Evolutionary conservation across 2,797 vertebrate species (phyloP).

Genomic region (Glossophaga mutica): DNA sequence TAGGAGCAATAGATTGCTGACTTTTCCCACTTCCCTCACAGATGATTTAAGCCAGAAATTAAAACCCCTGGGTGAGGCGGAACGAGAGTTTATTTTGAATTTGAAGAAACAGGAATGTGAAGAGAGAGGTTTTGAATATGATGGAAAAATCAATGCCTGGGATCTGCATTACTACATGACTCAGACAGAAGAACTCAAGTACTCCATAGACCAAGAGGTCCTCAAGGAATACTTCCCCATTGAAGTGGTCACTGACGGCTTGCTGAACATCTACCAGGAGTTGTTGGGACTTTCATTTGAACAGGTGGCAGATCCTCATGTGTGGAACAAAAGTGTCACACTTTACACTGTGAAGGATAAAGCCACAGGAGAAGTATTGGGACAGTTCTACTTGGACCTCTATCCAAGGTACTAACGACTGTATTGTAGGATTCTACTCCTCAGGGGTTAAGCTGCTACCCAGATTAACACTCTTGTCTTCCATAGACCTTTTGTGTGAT

Average conservation of each 20-base stretch:
- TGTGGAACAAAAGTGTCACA: constrained; percentile 90
- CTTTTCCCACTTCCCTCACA: constrained; percentile 74
- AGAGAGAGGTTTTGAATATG: constrained; percentile 86
- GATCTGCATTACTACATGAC: constrained; percentile 96
- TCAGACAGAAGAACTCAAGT: constrained; percentile 92
- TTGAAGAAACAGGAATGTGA: constrained; percentile 92
- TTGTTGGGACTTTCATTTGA: constrained; percentile 92
- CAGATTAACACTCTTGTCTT: background rate
- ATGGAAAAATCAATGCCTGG: constrained; percentile 93
- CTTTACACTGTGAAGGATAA: constrained; percentile 89
- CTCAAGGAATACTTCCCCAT: constrained; percentile 95
- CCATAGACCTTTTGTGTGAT: background rate
- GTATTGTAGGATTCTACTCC: background rate
- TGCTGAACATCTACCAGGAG: constrained; percentile 93
- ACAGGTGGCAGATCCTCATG: constrained; percentile 83
- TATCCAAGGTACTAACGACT: constrained; percentile 89
- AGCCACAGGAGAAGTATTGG: constrained; percentile 87
- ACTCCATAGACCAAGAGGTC: constrained; percentile 93
- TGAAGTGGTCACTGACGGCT: constrained; percentile 91
- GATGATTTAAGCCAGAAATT: constrained; percentile 90
- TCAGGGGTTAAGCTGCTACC: background rate
- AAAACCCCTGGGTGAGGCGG: constrained; percentile 88
- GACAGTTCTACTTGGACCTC: constrained; percentile 96
- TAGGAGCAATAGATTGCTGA: background rate
- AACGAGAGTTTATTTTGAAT: constrained; percentile 89